Conservation (phyloP, 2,888 invertebrate species). For the Luperina testacea region DNA sequence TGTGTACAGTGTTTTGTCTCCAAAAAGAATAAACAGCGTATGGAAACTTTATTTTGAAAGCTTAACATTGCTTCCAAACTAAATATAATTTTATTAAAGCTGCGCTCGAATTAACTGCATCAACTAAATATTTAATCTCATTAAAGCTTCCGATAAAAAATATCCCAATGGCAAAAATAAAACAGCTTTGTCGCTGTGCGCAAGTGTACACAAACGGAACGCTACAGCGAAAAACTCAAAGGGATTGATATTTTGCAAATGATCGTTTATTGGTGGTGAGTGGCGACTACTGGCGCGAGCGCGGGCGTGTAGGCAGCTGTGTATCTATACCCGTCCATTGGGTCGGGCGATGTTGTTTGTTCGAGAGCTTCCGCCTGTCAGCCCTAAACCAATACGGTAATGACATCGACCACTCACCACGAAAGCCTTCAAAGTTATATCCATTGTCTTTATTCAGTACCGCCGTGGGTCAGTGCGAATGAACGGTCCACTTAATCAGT, state of each 20-base stretch:
- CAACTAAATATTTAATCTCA: conserved; percentile 12
- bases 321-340: conserved; percentile 67
- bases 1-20: neutral
- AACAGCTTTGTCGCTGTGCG: conserved; percentile 1
- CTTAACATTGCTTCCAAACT: neutral
- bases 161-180: neutral
- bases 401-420: conserved; percentile 76
- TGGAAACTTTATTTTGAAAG: neutral
- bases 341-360: conserved; percentile 73
- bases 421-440: conserved; percentile 73
- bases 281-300: conserved; percentile 7
- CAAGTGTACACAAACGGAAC: conserved; percentile 6
- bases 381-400: conserved; percentile 81
- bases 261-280: conserved; percentile 64
- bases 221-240: conserved; percentile 40
- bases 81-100: conserved; percentile 11
- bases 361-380: conserved; percentile 76
- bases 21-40: neutral
- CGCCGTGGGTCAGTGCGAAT: conserved; percentile 66
- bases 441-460: conserved; percentile 72
- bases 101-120: neutral
- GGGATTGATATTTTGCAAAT: conserved; percentile 60
- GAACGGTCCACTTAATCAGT: conserved; percentile 72
- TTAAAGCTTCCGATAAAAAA: neutral
- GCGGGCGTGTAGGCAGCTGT: conserved; percentile 59